Base-by-base conservation (phyloP, 2,113 vertebrate genomes). In the Capreolus pygargus region DNA sequence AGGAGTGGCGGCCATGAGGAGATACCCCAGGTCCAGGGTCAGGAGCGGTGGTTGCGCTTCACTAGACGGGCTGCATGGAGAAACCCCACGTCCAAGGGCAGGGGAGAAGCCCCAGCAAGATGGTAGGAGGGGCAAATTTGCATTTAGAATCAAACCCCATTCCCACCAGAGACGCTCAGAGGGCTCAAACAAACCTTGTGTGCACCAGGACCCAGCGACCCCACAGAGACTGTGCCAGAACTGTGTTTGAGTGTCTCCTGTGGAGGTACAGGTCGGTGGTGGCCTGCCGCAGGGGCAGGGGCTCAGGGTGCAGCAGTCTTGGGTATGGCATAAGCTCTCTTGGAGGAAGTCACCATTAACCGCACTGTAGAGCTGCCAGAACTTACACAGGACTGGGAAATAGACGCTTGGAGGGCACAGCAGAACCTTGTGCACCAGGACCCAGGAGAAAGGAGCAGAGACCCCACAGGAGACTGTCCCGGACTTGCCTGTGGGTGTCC, bases 261-360 rank as follows among this genome's bases (percentile, higher is more conserved):
- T 74, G 67, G n/a, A 70, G n/a, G 67, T 39, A 11, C 2, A 2
- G n/a, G 67, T 23, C 10, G 6, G n/a, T 0, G 36, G 67, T 23
- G n/a, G 19, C 5, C n/a, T 39, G 19, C n/a, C 0, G 0, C 64
- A 36, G n/a, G n/a, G n/a, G 2, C 64, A 11, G 17, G 19, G n/a
- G 36, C n/a, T 39, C 67, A 39, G 67, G n/a, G 67, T 39, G 67
- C 67, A 39, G n/a, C 67, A 74, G 19, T 3, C 5, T 39, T 39
- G 19, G 67, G 67, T 23, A 74, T 23, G 36, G n/a, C 67, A 39
- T 23, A 74, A 74, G 19, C n/a, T 19, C 5, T 39, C 21, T 74
- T 74, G n/a, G 67, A 74, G 67, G 19, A 74, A 19, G 67, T 6
- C 6, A 1, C 67, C n/a, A 39, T 74, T 39, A 74, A 74, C 19